Evolutionary conservation across 2,888 invertebrate genomes (phyloP).

Genomic region (Drosophila colorata): DNA sequence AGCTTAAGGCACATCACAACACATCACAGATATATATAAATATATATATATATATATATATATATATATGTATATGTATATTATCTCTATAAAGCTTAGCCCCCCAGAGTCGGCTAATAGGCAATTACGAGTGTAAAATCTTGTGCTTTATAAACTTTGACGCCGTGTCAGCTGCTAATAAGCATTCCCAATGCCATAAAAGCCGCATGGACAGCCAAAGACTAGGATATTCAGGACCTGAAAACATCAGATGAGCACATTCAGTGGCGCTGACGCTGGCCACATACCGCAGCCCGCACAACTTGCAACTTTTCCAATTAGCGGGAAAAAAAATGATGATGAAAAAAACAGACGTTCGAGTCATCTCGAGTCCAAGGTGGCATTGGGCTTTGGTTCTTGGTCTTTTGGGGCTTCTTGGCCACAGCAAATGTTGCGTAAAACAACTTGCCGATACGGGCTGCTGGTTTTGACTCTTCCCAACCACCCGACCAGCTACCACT

Average conservation of each 20-base stretch:
- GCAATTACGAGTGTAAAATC: slow-evolving; percentile 77
- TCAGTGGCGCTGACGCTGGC: slow-evolving; percentile 6
- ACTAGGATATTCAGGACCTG: slow-evolving; percentile 31
- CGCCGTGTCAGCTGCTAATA: slow-evolving; percentile 79
- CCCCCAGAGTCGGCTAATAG: slow-evolving; percentile 54
- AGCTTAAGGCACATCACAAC: slow-evolving; percentile 46
- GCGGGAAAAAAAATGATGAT: slow-evolving; percentile 65
- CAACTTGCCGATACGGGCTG: slow-evolving; percentile 67
- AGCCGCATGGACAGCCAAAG: slow-evolving; percentile 57
- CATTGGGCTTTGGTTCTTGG: slow-evolving; percentile 49
- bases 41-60: not conserved
- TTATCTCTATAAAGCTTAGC: slow-evolving; percentile 8
- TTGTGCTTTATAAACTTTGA: slow-evolving; percentile 73
- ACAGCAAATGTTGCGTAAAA: slow-evolving; percentile 76
- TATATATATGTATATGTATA: too few relatives aligned
- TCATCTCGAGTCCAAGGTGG: slow-evolving; percentile 48
- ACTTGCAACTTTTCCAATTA: slow-evolving; percentile 83
- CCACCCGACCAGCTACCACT: too few relatives aligned
- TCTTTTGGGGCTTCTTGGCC: slow-evolving; percentile 52
- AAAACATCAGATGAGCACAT: slow-evolving; percentile 36
- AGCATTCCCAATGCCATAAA: slow-evolving; percentile 72
- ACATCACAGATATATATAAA: slow-evolving; percentile 9
- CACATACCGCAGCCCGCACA: slow-evolving; percentile 52
- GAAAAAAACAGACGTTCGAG: slow-evolving; percentile 37
- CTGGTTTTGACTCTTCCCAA: slow-evolving; percentile 30